Conservation (phyloP, 2,888 invertebrate species). For the Acanthoscelides obtectus region DNA sequence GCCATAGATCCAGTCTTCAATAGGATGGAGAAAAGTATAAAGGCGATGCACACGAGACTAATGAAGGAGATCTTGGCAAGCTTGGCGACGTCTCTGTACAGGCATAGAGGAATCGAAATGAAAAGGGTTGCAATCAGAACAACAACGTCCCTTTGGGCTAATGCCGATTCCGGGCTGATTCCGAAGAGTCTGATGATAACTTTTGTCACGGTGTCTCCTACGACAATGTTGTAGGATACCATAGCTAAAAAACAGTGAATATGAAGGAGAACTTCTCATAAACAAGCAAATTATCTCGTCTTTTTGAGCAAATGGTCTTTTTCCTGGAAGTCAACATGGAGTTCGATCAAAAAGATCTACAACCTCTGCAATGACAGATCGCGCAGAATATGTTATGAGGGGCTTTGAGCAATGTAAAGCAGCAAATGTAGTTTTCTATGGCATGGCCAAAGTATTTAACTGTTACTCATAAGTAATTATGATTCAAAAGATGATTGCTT, state of each 20-base stretch:
- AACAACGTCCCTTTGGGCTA: conserved; percentile 62
- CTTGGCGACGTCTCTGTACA: conserved; percentile 70
- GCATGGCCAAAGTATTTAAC: too few species aligned
- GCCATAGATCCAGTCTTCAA: conserved; percentile 56
- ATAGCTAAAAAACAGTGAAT: conserved; percentile 62
- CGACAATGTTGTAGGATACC: conserved; percentile 84
- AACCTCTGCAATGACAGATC: too few species aligned
- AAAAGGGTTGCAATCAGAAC: conserved; percentile 68
- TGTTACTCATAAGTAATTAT: too few species aligned
- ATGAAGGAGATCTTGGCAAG: conserved; percentile 65
- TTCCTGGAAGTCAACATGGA: too few species aligned
- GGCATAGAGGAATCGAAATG: conserved; percentile 72
- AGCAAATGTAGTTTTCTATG: too few species aligned
- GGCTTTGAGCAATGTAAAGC: too few species aligned
- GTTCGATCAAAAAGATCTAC: too few species aligned
- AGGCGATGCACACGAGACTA: conserved; percentile 66
- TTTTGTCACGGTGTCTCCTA: conserved; percentile 81
- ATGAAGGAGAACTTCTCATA: too few species aligned
- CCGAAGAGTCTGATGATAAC: conserved; percentile 68
- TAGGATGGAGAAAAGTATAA: conserved; percentile 65
- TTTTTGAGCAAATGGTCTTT: too few species aligned
- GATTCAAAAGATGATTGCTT: too few species aligned
- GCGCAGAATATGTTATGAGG: too few species aligned
- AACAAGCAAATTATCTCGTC: too few species aligned
- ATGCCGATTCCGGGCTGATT: conserved; percentile 50